Percentiles rank a stretch among this genome's conserved stretches.
Evolutionary conservation across 2,888 invertebrate species (phyloP).

Genomic region (Nebria salina): DNA sequence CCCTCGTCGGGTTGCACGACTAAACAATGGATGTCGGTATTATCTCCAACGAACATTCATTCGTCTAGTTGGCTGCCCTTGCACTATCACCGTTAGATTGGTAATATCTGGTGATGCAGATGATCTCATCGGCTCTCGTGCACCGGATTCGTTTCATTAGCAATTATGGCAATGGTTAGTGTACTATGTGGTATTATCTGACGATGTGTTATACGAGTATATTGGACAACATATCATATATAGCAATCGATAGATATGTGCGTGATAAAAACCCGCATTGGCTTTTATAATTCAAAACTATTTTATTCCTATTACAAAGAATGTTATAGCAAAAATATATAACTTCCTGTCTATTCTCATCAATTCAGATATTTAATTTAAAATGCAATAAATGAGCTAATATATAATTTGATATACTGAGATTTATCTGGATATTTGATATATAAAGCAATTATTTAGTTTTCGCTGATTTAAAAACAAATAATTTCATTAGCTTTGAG

Average conservation of each 20-base stretch:
- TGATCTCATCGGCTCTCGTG: not conserved
- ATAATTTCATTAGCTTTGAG: not conserved
- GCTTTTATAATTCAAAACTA: too few relatives aligned
- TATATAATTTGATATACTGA: too few relatives aligned
- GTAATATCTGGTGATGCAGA: constrained; percentile 16
- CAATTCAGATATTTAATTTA: too few relatives aligned
- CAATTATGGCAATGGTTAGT: constrained; percentile 11
- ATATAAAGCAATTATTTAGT: too few relatives aligned
- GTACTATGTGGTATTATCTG: not conserved
- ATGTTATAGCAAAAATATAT: too few relatives aligned
- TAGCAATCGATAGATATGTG: not conserved
- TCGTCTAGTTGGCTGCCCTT: constrained; percentile 17
- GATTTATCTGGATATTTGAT: too few relatives aligned
- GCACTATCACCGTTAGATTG: constrained; percentile 10
- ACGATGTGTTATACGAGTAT: not conserved
- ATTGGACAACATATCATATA: not conserved
- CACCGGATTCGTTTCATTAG: constrained; percentile 4
- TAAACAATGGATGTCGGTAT: constrained; percentile 23
- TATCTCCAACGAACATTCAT: constrained; percentile 32
- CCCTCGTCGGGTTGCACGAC: constrained; percentile 7
- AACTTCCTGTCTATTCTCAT: too few relatives aligned
- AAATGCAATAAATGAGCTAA: too few relatives aligned
- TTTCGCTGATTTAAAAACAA: not conserved
- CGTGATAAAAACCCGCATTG: not conserved
- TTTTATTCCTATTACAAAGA: too few relatives aligned